These are phyloP conservation scores for Fistularia tabacaria DNA, from an alignment of 2,797 vertebrate species.

Conservation along the genomic window DNA sequence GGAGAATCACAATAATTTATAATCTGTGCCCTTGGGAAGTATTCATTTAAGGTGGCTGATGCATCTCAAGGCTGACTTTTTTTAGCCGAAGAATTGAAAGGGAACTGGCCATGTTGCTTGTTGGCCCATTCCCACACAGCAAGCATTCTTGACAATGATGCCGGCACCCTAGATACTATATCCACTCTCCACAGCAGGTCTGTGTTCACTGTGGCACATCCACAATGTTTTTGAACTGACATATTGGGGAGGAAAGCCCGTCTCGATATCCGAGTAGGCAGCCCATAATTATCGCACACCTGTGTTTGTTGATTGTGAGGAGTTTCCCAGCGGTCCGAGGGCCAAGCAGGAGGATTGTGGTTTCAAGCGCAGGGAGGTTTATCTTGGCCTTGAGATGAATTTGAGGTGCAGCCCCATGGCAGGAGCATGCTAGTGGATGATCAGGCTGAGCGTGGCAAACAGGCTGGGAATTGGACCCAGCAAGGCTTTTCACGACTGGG, in stretches of 20 bases:
- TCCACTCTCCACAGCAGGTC: slow-evolving; percentile 43
- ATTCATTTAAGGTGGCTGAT: slow-evolving; percentile 56
- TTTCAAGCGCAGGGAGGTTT: slow-evolving; percentile 68
- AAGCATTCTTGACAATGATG: slow-evolving; percentile 49
- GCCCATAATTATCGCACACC: slow-evolving; percentile 77
- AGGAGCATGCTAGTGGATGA: slow-evolving; percentile 55
- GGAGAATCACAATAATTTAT: slow-evolving; percentile 59
- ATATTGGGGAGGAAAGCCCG: slow-evolving; percentile 55
- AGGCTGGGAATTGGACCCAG: slow-evolving; percentile 59
- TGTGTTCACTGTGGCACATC: slow-evolving; percentile 40
- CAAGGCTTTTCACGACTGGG: slow-evolving; percentile 45
- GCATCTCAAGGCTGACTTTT: slow-evolving; percentile 55
- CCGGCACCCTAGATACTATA: slow-evolving; percentile 36
- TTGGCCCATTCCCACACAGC: slow-evolving; percentile 49
- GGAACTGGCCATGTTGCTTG: slow-evolving; percentile 27
- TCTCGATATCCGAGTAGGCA: slow-evolving; percentile 70
- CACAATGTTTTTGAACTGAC: slow-evolving; percentile 61
- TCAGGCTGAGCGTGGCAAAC: slow-evolving; percentile 41
- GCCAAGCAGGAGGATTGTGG: slow-evolving; percentile 70
- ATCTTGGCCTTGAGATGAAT: slow-evolving; percentile 77
- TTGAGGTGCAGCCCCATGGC: slow-evolving; percentile 61
- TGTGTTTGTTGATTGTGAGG: slow-evolving; percentile 77
- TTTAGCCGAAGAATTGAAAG: slow-evolving; percentile 41
- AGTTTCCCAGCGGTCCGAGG: slow-evolving; percentile 70
- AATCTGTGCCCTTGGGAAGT: slow-evolving; percentile 56